Evolutionary conservation across 2,797 vertebrate genomes (phyloP), one percentile per base, ranked within the genome.

Genomic region (Ataeniobius toweri): DNA sequence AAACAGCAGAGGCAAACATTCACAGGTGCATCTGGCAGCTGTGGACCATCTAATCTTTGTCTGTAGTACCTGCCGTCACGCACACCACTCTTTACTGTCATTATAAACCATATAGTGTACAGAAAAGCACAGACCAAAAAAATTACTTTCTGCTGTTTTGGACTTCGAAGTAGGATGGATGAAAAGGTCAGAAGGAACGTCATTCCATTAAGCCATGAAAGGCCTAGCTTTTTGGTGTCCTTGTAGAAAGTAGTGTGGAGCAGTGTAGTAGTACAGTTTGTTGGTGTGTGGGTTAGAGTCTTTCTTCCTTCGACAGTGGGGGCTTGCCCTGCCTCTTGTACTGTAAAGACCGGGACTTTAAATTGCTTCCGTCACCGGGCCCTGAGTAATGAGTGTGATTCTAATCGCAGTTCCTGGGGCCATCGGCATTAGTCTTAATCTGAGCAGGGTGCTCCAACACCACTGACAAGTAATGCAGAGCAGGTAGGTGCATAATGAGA

Each of bases 331-430:
- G 93, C 94, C 94, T 95, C 94, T 94, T 95, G 95, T 95, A 96
- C 94, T 94, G 94, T 95, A 95, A 95, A 94, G 95, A 94, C 92
- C 90, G 85, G 94, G 94, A 90, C 93, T 95, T 94, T 96, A 96
- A 95, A 96, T 96, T 96, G 95, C 95, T 96, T 96, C 95, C 95
- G 94, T 96, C 94, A 95, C 94, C 80, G 68, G 93, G 88, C 81
- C 91, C 95, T 96, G 96, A 96, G 95, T 96, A 96, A 96, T 96
- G 96, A 96, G 94, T 95, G 94, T 94, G 94, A 96, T 96, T 96
- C 94, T 96, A 96, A 96, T 96, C 94, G 94, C 89, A 93, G 95
- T 96, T 96, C 96, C 95, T 91, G 92, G 93, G 95, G 95, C 96
- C 94, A 93, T 93, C 87, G 91, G 94, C 95, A 96, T 96, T 96